Evolutionary conservation across 2,113 vertebrate genomes (phyloP), one percentile per base, ranked within the genome.

Genomic region (Chitala chitala): DNA sequence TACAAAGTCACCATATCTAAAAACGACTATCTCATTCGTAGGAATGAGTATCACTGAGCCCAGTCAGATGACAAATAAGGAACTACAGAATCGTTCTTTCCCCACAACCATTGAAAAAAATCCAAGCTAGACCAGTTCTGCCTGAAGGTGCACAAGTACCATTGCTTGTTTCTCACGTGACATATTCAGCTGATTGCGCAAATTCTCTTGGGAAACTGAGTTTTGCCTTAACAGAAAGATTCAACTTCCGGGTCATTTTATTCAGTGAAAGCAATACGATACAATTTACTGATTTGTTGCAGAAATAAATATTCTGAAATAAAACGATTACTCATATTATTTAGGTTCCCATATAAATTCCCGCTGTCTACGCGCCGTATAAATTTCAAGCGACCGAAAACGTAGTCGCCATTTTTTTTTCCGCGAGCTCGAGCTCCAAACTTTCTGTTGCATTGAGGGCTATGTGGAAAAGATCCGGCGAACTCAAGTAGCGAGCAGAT

Each of bases 141-240:
- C 29, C 29, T 38, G 15, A 61, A 72, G 53, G 24, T 33, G 29
- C 55, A 46, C 31, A 36, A 1, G 66, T 36, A 71, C 40, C 44
- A 72, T 56, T 15, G 29, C 22, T 13, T 50, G 6, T 56, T 3
- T 61, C 82, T 90, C 86, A 89, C 82, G 85, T 90, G 88, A 87
- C 40, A 15, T 3, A 48, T 44, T 87, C 88, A 90, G 86, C 86
- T 90, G 88, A 61, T 38, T 2, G 6, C 13, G 26, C 31, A 73
- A 0, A 2, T 51, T 0, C 72, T 71, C 55, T 13, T 78, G 82
- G 82, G 77, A 77, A 75, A 55, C 38, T 1, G 29, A 65, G 81
- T 84, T 73, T 69, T 33, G n/a, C 61, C 40, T 31, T 36, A 26
- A 33, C 48, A 48, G 29, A 31, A 69, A 29, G 56, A 20, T 55